phyloP scores from a whole-genome alignment of 2,888 invertebrate genomes.

The Vesta saturnalis region DNA sequence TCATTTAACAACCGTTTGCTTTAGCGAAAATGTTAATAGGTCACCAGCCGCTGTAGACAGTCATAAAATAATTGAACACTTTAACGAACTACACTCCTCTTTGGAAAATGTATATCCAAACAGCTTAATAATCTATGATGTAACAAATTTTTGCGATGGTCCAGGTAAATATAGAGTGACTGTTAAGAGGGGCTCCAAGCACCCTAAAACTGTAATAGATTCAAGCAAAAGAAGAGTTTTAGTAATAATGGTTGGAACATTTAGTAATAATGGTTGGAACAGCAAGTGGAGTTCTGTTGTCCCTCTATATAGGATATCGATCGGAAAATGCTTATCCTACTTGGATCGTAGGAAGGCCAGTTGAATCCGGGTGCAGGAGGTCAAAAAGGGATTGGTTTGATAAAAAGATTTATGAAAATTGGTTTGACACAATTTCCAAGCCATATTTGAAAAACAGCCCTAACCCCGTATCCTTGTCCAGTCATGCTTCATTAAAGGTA shows the following conservation, averaged over 20 bases:
- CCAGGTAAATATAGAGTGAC: conserved; percentile 6
- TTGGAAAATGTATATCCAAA: not conserved
- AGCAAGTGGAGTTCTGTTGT: not conserved
- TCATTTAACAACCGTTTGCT: not conserved
- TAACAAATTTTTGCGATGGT: conserved; percentile 10
- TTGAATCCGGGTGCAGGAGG: not conserved
- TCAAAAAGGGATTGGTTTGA: conserved; percentile 12
- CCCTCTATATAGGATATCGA: no score
- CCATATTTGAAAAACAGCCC: conserved; percentile 5
- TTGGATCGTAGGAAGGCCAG: no score
- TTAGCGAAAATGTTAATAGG: conserved; percentile 9
- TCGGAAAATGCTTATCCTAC: no score
- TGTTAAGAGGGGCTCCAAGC: conserved; percentile 2
- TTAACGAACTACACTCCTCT: not conserved
- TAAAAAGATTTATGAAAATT: conserved; percentile 9
- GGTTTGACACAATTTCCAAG: not conserved
- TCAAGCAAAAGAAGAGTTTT: not conserved
- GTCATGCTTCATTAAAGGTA: conserved; percentile 8
- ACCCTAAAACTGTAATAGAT: not conserved
- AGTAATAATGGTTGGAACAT: conserved; percentile 4
- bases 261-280: no score
- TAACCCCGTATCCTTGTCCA: not conserved
- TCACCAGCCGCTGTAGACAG: conserved; percentile 6
- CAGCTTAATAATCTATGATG: conserved; percentile 4
- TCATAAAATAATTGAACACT: conserved; percentile 3